phyloP scores from a whole-genome alignment of 2,888 invertebrate genomes.

The Tanaodytes sp. region DNA sequence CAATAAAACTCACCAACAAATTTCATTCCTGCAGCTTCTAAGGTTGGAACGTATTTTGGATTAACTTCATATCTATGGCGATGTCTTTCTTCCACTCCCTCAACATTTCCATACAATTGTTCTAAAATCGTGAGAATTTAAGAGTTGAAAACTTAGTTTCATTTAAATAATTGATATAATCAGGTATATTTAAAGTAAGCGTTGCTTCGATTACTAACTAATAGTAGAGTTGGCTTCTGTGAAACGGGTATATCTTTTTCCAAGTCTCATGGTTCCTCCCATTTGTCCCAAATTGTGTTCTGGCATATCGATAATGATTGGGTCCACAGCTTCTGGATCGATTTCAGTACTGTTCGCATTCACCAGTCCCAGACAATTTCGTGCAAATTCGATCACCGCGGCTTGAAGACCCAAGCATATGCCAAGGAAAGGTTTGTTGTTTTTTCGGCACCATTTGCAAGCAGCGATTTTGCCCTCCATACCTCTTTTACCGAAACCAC shows the following conservation, averaged over 20 bases:
- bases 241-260: conserved; percentile 91
- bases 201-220: too few relatives aligned
- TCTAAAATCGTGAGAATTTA: conserved; percentile 75
- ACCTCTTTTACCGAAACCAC: conserved; percentile 97
- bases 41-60: conserved; percentile 84
- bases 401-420: conserved; percentile 98
- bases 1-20: too few relatives aligned
- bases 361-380: conserved; percentile 84
- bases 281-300: conserved; percentile 94
- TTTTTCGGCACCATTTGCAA: conserved; percentile 92
- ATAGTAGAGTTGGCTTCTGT: conserved; percentile 76
- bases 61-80: conserved; percentile 98
- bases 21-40: conserved; percentile 87
- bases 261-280: conserved; percentile 98
- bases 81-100: conserved; percentile 93
- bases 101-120: conserved; percentile 84
- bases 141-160: neutral
- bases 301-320: conserved; percentile 98
- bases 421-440: conserved; percentile 92
- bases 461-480: conserved; percentile 97
- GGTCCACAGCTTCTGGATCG: conserved; percentile 80
- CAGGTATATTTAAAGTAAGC: too few relatives aligned
- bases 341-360: conserved; percentile 93
- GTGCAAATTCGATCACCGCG: conserved; percentile 94
- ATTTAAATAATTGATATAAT: too few relatives aligned